These are phyloP conservation scores for Lacerta viridis DNA, from an alignment of 2,797 vertebrate genomes.

Conservation along the genomic window DNA sequence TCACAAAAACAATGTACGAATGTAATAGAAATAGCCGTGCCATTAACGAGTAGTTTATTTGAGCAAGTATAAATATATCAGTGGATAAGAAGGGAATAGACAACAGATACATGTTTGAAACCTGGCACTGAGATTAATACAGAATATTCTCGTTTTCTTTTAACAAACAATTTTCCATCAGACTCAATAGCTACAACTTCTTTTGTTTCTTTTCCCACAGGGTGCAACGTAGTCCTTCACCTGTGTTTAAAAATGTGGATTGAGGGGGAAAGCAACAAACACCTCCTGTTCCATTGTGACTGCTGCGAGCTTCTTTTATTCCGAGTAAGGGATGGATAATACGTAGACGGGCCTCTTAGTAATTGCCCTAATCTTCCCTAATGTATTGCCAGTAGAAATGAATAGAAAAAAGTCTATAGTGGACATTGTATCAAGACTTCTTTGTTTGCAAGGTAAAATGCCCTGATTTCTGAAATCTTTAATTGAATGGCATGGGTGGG, in stretches of 20 bases:
- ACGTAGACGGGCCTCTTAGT: background rate
- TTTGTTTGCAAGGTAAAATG: constrained; percentile 47
- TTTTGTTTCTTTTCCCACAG: constrained; percentile 20
- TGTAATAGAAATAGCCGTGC: background rate
- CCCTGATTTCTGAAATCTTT: constrained; percentile 47
- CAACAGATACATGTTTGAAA: background rate
- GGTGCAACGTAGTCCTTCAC: background rate
- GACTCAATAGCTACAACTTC: background rate
- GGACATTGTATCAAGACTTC: constrained; percentile 34
- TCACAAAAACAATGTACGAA: background rate
- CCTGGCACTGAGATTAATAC: background rate
- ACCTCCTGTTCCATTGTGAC: background rate
- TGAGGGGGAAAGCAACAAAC: background rate
- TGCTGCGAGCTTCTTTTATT: constrained; percentile 5
- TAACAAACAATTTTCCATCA: background rate
- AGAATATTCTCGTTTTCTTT: constrained; percentile 32
- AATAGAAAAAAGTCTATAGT: constrained; percentile 23
- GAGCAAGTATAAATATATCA: background rate
- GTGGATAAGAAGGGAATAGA: constrained; percentile 18
- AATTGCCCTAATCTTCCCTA: constrained; percentile 28
- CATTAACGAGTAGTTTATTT: background rate
- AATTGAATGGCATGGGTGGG: background rate
- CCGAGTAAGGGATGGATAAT: background rate
- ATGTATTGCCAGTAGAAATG: constrained; percentile 38
- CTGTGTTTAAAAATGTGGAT: constrained; percentile 40